phyloP scores from a whole-genome alignment of 2,113 vertebrate species.

The Chiloscyllium plagiosum region DNA sequence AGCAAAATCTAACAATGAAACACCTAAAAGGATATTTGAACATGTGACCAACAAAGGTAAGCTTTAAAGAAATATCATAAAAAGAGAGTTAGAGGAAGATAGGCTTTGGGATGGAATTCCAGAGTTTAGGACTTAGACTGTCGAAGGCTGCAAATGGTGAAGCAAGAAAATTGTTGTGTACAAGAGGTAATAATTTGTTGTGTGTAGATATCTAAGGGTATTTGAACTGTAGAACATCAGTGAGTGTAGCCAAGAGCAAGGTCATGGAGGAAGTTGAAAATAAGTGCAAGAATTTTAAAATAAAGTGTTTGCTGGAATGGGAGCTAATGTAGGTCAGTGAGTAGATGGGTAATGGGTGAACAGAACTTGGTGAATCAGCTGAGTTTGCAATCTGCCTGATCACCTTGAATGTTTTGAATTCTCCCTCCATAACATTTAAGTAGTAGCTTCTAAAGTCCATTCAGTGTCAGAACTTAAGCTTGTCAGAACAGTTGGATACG shows the following conservation, averaged over 20 bases:
- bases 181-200: not conserved
- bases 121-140: not conserved
- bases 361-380: not conserved
- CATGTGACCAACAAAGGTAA: not conserved
- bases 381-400: not conserved
- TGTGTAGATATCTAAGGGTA: not conserved
- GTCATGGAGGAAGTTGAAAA: not conserved
- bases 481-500: too few species aligned
- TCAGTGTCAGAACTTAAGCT: too few species aligned
- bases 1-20: not conserved
- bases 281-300: not conserved
- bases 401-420: too few species aligned
- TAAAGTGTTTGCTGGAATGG: not conserved
- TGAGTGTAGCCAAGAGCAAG: not conserved
- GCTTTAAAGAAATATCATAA: not conserved
- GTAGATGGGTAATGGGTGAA: not conserved
- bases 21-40: not conserved
- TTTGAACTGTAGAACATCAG: not conserved
- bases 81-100: not conserved
- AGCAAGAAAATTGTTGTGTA: not conserved
- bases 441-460: too few species aligned
- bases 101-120: not conserved
- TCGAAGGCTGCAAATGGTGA: not conserved
- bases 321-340: not conserved
- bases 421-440: too few species aligned